phyloP scores from a whole-genome alignment of 2,888 invertebrate species.

The Drosophila nigricruria region DNA sequence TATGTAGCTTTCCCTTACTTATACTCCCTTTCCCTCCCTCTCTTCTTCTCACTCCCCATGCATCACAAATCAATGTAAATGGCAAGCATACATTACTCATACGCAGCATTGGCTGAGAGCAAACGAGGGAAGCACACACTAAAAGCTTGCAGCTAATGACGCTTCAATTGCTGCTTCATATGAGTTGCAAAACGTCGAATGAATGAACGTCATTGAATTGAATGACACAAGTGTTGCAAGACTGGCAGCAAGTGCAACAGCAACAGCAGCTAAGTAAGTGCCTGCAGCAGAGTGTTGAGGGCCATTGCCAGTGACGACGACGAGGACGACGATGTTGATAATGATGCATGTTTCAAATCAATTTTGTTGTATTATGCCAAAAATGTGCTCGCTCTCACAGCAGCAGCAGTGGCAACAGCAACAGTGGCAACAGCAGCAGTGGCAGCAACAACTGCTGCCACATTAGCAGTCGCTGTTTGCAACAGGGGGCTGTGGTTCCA shows the following conservation, averaged over 20 bases:
- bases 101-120: constrained; percentile 51
- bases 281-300: constrained; percentile 13
- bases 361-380: constrained; percentile 82
- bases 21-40: neutral
- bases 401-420: constrained; percentile 35
- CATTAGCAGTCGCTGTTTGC: constrained; percentile 49
- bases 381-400: constrained; percentile 55
- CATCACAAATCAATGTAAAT: constrained; percentile 73
- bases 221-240: constrained; percentile 59
- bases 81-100: constrained; percentile 74
- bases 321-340: constrained; percentile 63
- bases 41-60: neutral
- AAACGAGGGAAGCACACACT: constrained; percentile 4
- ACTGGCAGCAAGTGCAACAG: constrained; percentile 42
- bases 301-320: constrained; percentile 24
- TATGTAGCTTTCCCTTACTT: neutral
- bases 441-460: constrained; percentile 14
- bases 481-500: constrained; percentile 40
- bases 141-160: constrained; percentile 77
- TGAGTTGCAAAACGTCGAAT: constrained; percentile 77
- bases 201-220: constrained; percentile 73
- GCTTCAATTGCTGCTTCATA: constrained; percentile 74
- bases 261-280: constrained; percentile 55
- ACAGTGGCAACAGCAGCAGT: constrained; percentile 9
- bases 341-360: constrained; percentile 82